Base-by-base conservation (phyloP, 53 echinoderm and acorn worm genomes). In the Actinopyga echinites region DNA sequence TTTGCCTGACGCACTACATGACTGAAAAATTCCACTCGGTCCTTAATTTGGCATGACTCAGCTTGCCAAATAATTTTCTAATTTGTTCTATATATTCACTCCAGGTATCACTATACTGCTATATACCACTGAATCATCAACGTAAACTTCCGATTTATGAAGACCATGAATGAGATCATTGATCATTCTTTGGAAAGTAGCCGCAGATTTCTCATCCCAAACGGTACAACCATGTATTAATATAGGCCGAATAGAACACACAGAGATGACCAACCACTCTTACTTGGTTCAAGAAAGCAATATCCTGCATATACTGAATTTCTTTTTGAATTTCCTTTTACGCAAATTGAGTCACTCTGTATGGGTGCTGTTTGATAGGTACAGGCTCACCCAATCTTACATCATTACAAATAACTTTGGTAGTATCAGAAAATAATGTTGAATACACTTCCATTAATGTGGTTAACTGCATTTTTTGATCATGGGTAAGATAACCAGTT, bases 361-460 rank as follows among this genome's bases (percentile, higher is more conserved):
- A 79, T 30, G 80, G 59, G 56, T 79, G 80, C 28, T 79, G 80
- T 30, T 79, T 79, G 8, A 79, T 79, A 23, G 80, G 80, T 52
- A 25, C 21, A 25, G 59, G 26, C 6, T 11, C 57, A 24, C 38
- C 54, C 32, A 30, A 30, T 23, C 9, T 22, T 0, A 57, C 42
- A 79, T 56, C 59, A 79, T 79, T 25, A n/a, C 5, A 79, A 17
- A 23, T 59, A 30, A 57, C 34, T 26, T 56, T 31, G 32, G 80
- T 58, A 4, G 11, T 40, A 19, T 5, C 40, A 40, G 40, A 40
- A 40, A 40, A 40, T 33, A 2, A 24, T 6, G 17, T 26, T 19
- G 35, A 57, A 57, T 57, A 79, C 34, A 8, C n/a, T 30, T 32
- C 33, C 6, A 22, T 23, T 29, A 32, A 19, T 57, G 8, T 79